Evolutionary conservation across 2,888 invertebrate genomes (phyloP).

Genomic region (Drosophila paranaensis): DNA sequence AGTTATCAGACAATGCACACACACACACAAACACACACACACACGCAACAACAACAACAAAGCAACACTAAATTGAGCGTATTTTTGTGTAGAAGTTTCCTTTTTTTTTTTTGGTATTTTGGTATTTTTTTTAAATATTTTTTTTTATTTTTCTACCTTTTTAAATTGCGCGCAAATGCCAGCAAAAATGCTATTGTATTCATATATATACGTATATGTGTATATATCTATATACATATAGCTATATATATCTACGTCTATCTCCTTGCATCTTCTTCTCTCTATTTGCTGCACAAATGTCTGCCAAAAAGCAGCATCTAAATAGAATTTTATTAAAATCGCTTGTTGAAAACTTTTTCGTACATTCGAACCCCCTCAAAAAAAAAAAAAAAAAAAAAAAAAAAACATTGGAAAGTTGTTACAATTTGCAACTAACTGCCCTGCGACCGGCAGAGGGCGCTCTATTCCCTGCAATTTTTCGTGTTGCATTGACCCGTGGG

Average conservation of each 20-base stretch:
- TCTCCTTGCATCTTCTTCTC: constrained; percentile 4
- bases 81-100: constrained; percentile 38
- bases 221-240: constrained; percentile 4
- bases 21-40: constrained; percentile 28
- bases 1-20: constrained; percentile 35
- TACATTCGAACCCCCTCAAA: constrained; percentile 41
- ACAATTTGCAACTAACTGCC: constrained; percentile 18
- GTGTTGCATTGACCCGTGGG: constrained; percentile 51
- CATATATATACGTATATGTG: neutral
- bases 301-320: constrained; percentile 61
- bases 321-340: constrained; percentile 81
- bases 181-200: neutral
- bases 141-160: constrained; percentile 24
- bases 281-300: constrained; percentile 41
- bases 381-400: neutral
- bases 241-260: constrained; percentile 1
- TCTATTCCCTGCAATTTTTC: neutral
- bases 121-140: constrained; percentile 18
- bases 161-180: constrained; percentile 27
- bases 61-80: constrained; percentile 45
- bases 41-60: constrained; percentile 11
- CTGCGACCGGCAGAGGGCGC: neutral
- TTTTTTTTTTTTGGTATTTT: neutral
- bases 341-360: constrained; percentile 73
- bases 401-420: constrained; percentile 44